These are phyloP conservation scores for Sarcophaga rosellei DNA, from an alignment of 2,888 invertebrate genomes.

Conservation along the genomic window DNA sequence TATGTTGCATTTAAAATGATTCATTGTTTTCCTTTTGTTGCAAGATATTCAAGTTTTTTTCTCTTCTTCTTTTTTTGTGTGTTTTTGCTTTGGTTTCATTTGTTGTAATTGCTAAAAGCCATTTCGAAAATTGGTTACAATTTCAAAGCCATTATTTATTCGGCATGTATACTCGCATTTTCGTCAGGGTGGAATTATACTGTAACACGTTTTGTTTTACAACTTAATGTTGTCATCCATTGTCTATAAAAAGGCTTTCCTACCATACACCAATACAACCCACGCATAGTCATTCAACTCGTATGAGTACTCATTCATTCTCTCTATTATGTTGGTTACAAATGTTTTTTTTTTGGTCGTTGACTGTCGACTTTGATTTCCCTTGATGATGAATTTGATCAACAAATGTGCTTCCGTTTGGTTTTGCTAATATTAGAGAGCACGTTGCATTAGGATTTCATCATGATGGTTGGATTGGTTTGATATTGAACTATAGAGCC, in stretches of 20 bases:
- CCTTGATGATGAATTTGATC: slow-evolving; percentile 39
- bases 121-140: slow-evolving; percentile 55
- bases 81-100: not conserved
- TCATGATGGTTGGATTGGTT: not conserved
- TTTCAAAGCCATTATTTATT: slow-evolving; percentile 56
- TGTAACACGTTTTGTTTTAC: not conserved
- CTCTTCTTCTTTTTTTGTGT: not conserved
- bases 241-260: too few relatives aligned
- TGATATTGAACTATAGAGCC: not conserved
- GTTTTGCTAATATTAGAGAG: not conserved
- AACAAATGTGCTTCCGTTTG: slow-evolving; percentile 11
- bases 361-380: slow-evolving; percentile 49
- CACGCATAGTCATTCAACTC: not conserved
- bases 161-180: slow-evolving; percentile 20
- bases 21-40: slow-evolving; percentile 25
- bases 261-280: not conserved
- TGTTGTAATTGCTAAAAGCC: slow-evolving; percentile 61
- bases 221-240: slow-evolving; percentile 13
- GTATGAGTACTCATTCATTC: not conserved
- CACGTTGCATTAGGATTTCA: not conserved
- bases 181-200: not conserved
- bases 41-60: not conserved
- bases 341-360: slow-evolving; percentile 14
- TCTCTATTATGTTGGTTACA: not conserved
- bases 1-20: slow-evolving; percentile 12